These are phyloP conservation scores for Chiloscyllium punctatum DNA, from an alignment of 2,797 vertebrate species.

Conservation along the genomic window DNA sequence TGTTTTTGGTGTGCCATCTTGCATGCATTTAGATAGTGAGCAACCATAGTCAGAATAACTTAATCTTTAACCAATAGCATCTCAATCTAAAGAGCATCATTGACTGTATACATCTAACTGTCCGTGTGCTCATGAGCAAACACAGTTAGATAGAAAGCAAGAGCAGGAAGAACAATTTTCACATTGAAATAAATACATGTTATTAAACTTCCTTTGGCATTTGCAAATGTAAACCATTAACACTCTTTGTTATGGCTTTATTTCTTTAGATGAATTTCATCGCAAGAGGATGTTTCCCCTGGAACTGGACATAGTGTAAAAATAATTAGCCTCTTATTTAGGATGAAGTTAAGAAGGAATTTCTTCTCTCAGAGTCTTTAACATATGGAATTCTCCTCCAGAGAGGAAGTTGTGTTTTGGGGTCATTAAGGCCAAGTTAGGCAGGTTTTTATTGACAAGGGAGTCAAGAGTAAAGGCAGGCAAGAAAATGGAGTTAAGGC, in stretches of 20 bases:
- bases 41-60: neutral
- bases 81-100: neutral
- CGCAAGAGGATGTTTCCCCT: neutral
- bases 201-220: neutral
- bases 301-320: neutral
- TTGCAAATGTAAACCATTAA: neutral
- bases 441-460: too few species aligned
- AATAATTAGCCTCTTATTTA: neutral
- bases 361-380: neutral
- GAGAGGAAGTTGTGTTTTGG: too few species aligned
- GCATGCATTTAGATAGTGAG: neutral
- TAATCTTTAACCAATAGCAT: neutral
- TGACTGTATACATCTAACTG: neutral
- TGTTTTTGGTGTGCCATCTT: neutral
- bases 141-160: neutral
- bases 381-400: too few species aligned
- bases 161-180: neutral
- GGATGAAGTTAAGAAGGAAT: too few species aligned
- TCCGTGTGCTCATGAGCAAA: neutral
- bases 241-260: neutral
- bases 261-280: neutral
- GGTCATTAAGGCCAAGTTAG: too few species aligned
- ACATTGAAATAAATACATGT: neutral
- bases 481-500: too few species aligned
- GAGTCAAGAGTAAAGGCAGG: too few species aligned